Base-by-base conservation (phyloP, 2,113 vertebrate species). In the Fregetta grallaria region DNA sequence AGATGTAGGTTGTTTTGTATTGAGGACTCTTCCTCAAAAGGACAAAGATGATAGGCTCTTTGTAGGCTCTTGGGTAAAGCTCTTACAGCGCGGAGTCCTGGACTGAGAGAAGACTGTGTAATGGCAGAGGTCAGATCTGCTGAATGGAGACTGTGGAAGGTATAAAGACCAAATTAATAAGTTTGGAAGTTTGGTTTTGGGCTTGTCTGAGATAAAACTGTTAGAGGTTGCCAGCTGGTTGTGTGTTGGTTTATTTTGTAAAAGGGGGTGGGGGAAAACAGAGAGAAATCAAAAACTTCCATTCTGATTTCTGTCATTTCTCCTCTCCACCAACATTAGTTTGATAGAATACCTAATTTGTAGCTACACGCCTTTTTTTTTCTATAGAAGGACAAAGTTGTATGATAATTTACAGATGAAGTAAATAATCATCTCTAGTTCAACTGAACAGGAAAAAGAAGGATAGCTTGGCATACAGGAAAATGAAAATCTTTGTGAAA, bases 211-310 rank as follows among this genome's bases (percentile, higher is more conserved):
- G 23, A 45, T 40, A 40, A 71, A 86, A 53, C 13, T 2, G 0
- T 34, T 47, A 65, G 12, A 53, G 12, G 1, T 23, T 73, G 10
- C 13, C 36, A 71, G 12, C 10, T 58, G 6, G 2, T 53, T 79
- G 9, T 65, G 27, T 68, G 9, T n/a, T 55, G 29, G 6, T 63
- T 70, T 71, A 17, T 61, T 82, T 70, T 77, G 13, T 78, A 15
- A 86, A 81, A 42, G 9, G 3, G 5, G 3, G 3, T 21, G 3
- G 4, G 7, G 3, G 18, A 2, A 11, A 68, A n/a, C 1, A 66
- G 32, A 90, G 11, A 55, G 3, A 42, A 73, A 61, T 50, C 22
- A 22, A 42, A 62, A 52, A 7, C 5, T 77, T 6, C 4, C 9
- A 55, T 62, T 86, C 29, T 65, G 18, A 44, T 81, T 49, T 53